phyloP scores from a whole-genome alignment of 2,797 vertebrate species.

The Cheirogaleus major region DNA sequence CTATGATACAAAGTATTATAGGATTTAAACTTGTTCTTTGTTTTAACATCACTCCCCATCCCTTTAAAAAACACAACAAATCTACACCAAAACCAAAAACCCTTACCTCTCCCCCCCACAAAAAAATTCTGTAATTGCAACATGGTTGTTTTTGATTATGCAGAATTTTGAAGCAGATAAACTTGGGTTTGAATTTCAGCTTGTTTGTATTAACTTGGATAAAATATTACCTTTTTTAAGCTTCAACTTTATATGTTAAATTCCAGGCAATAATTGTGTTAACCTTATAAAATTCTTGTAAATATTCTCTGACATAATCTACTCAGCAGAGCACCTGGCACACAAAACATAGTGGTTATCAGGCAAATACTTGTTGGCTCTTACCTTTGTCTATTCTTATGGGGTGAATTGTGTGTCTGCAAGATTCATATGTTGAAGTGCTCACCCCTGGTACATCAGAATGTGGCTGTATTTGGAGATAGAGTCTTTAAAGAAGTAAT shows the following conservation, averaged over 20 bases:
- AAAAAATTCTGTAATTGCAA: background rate
- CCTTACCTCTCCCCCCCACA: no score
- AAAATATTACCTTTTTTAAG: background rate
- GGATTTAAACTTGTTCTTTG: slow-evolving; percentile 28
- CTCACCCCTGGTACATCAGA: background rate
- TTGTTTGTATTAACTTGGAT: background rate
- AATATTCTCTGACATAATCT: background rate
- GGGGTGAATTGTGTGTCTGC: background rate
- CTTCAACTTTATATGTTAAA: background rate
- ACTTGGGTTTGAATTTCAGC: background rate
- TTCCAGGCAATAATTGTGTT: background rate
- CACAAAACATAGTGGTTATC: background rate
- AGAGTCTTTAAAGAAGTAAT: background rate
- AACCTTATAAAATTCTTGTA: background rate
- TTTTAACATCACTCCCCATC: background rate
- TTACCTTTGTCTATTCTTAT: background rate
- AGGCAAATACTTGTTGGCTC: background rate
- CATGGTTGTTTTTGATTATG: background rate
- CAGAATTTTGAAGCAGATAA: background rate
- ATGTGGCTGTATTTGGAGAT: background rate
- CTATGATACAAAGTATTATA: background rate
- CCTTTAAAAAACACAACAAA: background rate
- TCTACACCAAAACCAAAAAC: background rate
- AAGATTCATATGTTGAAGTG: background rate
- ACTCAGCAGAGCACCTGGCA: background rate